Evolutionary conservation across 2,797 vertebrate genomes (phyloP).

Genomic region (Pyrrhura leucotis): DNA sequence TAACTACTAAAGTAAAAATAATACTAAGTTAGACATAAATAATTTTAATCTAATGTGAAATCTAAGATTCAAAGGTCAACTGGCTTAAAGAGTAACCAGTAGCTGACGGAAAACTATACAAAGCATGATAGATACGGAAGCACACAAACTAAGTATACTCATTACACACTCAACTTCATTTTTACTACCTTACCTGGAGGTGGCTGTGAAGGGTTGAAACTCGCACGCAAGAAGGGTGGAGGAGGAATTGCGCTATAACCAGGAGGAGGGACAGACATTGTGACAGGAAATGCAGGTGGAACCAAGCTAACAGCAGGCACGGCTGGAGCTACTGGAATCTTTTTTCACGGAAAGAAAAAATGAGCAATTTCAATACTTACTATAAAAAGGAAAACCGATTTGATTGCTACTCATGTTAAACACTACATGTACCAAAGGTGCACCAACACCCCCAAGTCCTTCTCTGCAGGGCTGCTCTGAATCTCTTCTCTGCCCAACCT

Average conservation of each 20-base stretch:
- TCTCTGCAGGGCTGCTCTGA: no score
- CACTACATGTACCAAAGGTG: neutral
- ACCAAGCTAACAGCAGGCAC: slow-evolving; percentile 93
- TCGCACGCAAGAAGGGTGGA: slow-evolving; percentile 89
- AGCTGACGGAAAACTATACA: neutral
- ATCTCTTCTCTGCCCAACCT: no score
- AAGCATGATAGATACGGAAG: neutral
- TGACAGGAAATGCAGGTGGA: slow-evolving; percentile 91
- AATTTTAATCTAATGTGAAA: neutral
- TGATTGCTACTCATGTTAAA: neutral
- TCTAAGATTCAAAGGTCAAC: neutral
- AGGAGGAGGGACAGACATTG: slow-evolving; percentile 95
- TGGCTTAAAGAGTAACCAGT: neutral
- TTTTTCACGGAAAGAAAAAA: slow-evolving; percentile 36
- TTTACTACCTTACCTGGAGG: slow-evolving; percentile 87
- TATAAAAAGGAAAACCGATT: neutral
- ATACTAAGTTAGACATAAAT: neutral
- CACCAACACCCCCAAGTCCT: no score
- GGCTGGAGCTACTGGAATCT: slow-evolving; percentile 93
- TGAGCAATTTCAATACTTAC: neutral
- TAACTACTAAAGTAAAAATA: neutral
- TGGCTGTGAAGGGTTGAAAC: slow-evolving; percentile 94
- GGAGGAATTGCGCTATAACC: slow-evolving; percentile 90
- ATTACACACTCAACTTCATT: neutral
- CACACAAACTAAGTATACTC: neutral